A percentile compares a stretch with the other conserved stretches of the same genome.
phyloP scores from a whole-genome alignment of 2,888 invertebrate species.

The Thysanoteuthis rhombus region DNA sequence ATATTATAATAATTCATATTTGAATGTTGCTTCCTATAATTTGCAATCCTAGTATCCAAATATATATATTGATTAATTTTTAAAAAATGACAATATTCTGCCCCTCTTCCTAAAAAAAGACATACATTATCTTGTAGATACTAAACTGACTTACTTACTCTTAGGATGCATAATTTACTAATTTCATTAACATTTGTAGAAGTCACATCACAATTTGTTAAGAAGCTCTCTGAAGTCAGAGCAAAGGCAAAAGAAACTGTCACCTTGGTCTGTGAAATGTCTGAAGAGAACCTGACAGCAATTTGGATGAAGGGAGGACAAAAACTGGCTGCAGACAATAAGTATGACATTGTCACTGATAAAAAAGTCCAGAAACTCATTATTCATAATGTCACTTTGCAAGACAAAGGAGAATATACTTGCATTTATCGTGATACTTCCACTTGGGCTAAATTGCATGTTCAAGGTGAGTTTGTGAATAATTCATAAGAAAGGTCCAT shows the following conservation, averaged over 20 bases:
- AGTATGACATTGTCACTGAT: not conserved
- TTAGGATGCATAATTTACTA: not conserved
- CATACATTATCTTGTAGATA: not conserved
- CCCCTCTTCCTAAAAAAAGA: not conserved
- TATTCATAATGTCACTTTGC: not conserved
- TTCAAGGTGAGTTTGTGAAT: not conserved
- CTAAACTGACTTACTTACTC: not conserved
- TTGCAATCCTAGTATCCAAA: not conserved
- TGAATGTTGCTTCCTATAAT: not conserved
- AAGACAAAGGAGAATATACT: not conserved
- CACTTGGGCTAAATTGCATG: not conserved
- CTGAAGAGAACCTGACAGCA: not conserved
- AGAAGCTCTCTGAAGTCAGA: slow-evolving; percentile 42
- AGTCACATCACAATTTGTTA: slow-evolving; percentile 52
- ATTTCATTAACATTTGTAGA: slow-evolving; percentile 40
- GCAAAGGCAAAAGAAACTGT: not conserved
- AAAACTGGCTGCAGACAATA: not conserved
- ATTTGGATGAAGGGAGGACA: not conserved
- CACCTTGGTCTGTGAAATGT: not conserved
- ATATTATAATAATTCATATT: too few relatives aligned
- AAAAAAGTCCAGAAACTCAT: not conserved
- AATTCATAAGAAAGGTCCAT: too few relatives aligned
- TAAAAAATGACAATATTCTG: too few relatives aligned
- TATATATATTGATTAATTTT: too few relatives aligned
- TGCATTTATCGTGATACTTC: not conserved